Evolutionary conservation across 2,888 invertebrate species (phyloP), one percentile per base, ranked within the genome.

Genomic region (Ophraella communa): DNA sequence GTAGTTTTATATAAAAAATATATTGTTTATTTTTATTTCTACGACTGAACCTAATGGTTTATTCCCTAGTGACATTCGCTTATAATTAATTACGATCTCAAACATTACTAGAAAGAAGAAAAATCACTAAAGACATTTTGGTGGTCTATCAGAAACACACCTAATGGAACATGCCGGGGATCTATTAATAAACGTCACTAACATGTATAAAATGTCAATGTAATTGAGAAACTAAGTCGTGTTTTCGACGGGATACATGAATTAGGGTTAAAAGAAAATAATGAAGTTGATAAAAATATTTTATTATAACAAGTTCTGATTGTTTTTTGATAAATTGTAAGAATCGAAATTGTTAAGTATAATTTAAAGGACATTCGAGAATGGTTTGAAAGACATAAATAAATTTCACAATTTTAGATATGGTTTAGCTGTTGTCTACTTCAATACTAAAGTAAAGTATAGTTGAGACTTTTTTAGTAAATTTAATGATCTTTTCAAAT

Each of bases 141-240:
- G 60, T 65, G 65, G 66, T 65, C 71, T 71, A 72, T 72, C 72
- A 73, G 68, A 70, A 73, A 73, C 72, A 69, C 52, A 57, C 64
- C 65, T 73, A 71, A 71, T 72, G 71, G 68, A 65, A 68, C 62
- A 69, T 62, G 68, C 70, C 67, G 64, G 62, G 52, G 64, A 63
- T 68, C 73, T 73, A 73, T 73, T 73, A 70, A 73, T 73, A 71
- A 70, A 64, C 62, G 73, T 73, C 73, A 68, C 59, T 35, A 63
- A 53, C 71, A 71, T 68, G 69, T 66, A 67, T 69, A 66, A 65
- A 71, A 67, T 61, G 63, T 67, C 66, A 63, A 58, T 66, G 55
- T 60, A 57, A 63, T 52, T 45, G 52, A 58, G 68, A 61, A 66
- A 68, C 66, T 60, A 62, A 55, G 61, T 60, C 53, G 65, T 65